These are phyloP conservation scores for Steinernema khuongi DNA, from an alignment of 1,140 invertebrate genomes.

Conservation along the genomic window DNA sequence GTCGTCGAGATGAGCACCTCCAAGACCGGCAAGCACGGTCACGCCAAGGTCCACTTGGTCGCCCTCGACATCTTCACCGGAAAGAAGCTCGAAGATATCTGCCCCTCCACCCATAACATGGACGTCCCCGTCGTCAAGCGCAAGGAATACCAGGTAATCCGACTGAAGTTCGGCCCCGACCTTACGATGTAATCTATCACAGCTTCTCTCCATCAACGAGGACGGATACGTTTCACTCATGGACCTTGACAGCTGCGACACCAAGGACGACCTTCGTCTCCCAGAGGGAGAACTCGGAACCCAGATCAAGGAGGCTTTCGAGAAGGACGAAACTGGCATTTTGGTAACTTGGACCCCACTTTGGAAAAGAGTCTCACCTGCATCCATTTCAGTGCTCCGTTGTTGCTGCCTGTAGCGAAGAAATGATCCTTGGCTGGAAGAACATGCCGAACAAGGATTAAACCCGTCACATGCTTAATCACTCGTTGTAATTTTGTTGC, in stretches of 20 bases:
- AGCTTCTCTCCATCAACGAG: conserved; percentile 54
- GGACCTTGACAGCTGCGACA: conserved; percentile 54
- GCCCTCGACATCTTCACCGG: conserved; percentile 95
- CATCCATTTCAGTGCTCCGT: conserved; percentile 37
- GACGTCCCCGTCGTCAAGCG: conserved; percentile 95
- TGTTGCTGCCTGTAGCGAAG: conserved; percentile 53
- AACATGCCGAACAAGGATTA: conserved; percentile 48
- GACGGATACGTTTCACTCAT: conserved; percentile 52
- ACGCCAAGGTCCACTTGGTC: conserved; percentile 96
- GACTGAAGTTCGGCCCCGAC: conserved; percentile 30
- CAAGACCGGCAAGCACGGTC: conserved; percentile 99
- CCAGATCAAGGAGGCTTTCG: conserved; percentile 54
- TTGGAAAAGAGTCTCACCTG: neutral
- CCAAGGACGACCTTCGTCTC: conserved; percentile 50
- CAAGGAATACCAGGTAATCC: conserved; percentile 73
- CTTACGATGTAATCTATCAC: conserved; percentile 20
- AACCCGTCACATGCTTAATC: no score
- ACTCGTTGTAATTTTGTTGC: no score
- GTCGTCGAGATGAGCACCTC: conserved; percentile 99
- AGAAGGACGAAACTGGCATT: conserved; percentile 50
- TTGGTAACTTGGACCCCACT: conserved; percentile 35
- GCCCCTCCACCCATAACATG: conserved; percentile 99
- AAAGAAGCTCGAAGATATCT: conserved; percentile 98
- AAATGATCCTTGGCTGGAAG: conserved; percentile 52
- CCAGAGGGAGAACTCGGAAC: conserved; percentile 51